These are phyloP conservation scores for Cairina moschata DNA, from an alignment of 2,113 vertebrate species.

Conservation along the genomic window DNA sequence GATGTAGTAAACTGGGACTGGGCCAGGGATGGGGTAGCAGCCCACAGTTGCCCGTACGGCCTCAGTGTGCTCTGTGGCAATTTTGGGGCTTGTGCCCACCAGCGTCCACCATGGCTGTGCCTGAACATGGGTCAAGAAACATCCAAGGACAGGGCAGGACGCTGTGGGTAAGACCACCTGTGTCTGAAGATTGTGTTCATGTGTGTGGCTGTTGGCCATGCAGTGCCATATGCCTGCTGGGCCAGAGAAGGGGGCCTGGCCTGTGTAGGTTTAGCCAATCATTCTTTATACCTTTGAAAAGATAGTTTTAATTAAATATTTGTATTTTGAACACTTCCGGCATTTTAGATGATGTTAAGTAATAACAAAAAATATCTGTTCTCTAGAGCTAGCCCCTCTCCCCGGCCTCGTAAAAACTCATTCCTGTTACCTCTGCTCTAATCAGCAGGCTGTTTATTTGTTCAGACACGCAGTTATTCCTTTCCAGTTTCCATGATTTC, in stretches of 20 bases:
- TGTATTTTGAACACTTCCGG: not conserved
- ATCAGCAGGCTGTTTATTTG: slow-evolving; percentile 50
- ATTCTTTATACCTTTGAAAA: not conserved
- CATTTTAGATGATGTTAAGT: not conserved
- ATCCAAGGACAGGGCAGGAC: not conserved
- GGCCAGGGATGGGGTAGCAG: not conserved
- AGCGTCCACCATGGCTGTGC: rapidly evolving
- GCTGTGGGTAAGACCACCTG: not conserved
- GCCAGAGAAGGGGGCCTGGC: rapidly evolving
- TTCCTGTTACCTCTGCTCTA: slow-evolving; percentile 62
- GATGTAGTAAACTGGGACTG: too few species aligned
- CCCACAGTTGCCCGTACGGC: rapidly evolving
- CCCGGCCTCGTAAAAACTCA: not conserved
- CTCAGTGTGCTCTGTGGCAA: too few species aligned
- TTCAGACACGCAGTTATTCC: slow-evolving; percentile 58
- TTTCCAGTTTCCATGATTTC: not conserved
- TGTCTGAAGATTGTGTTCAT: rapidly evolving
- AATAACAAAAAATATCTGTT: not conserved
- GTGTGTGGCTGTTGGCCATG: not conserved
- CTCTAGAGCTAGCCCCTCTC: rapidly evolving
- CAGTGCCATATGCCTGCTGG: not conserved
- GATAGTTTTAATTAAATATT: not conserved
- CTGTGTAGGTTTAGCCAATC: not conserved
- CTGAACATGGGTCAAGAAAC: not conserved
- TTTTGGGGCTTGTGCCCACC: not conserved